Evolutionary conservation across 2,888 invertebrate species (phyloP), one percentile per base, ranked within the genome.

Genomic region (Ennomos fuscantarius): DNA sequence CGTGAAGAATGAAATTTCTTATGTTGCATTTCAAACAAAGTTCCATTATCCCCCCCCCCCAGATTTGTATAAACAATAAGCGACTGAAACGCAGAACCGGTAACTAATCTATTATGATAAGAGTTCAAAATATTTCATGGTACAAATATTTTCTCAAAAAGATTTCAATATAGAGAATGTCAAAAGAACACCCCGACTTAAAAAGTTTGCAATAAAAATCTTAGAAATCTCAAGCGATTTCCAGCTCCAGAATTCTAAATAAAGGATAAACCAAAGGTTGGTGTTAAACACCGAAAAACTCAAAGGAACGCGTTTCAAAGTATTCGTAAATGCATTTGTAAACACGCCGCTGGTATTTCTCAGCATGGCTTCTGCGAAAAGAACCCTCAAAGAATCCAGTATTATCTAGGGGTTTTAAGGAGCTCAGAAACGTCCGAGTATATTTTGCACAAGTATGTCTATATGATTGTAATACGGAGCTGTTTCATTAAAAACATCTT

Each of bases 311-410:
- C 56, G 53, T 56, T 58, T 62, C 60, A 56, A 70, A 59, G 59
- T 37, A 54, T 79, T 80, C 72, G 65, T 72, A 80, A 81, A 82
- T 81, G 72, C 77, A 75, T 84, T 84, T 83, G 83, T 81, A 81
- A 85, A 85, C 85, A 85, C 79, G 74, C 68, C 69, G 70, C 68
- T 68, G 80, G 82, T 70, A 82, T 74, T 78, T 72, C 63, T 74
- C 68, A 68, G 63, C 62, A 57, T 72, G 72, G 78, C 72, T 62
- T 74, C 68, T 69, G 63, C 62, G 59, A 72, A 72, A 84, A 85
- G 84, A 85, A 83, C 74, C 70, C 8, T 24, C 6, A 24, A 6
- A n/a, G 44, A 40, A 49, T 44, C 32, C 12, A 15, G 36, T 74
- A 73, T 79, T 79, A 78, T 82, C 78, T 82, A 82, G 84, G 76